Conservation (phyloP, 2,797 vertebrate species). For the Salmo trutta region DNA sequence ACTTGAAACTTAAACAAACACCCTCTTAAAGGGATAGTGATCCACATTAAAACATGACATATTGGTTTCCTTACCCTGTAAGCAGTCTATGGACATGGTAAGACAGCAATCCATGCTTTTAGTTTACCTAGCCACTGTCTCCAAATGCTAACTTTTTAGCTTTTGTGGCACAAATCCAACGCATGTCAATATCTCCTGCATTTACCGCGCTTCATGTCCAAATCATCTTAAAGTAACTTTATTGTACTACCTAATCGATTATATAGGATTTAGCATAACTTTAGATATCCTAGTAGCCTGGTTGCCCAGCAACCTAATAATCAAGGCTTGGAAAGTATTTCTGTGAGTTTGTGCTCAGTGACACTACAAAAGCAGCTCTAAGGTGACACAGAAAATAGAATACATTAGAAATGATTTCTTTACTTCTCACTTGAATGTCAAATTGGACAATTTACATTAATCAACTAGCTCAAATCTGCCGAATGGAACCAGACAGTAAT, state of each 20-base stretch:
- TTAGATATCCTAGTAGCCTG: neutral
- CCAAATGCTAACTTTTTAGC: no score
- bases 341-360: neutral
- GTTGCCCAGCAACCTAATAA: neutral
- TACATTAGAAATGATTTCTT: neutral
- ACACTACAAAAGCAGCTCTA: neutral
- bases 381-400: neutral
- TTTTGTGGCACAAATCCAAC: no score
- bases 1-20: no score
- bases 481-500: neutral
- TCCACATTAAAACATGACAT: no score
- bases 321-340: neutral
- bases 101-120: no score
- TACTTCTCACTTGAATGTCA: neutral
- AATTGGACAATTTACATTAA: neutral
- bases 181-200: neutral
- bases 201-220: neutral
- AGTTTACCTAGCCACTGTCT: no score
- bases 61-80: no score
- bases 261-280: neutral
- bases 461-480: neutral
- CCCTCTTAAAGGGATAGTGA: no score
- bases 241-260: neutral
- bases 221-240: neutral
- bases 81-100: no score